Conservation (phyloP, 2,888 invertebrate genomes). For the Ligdia adustata region DNA sequence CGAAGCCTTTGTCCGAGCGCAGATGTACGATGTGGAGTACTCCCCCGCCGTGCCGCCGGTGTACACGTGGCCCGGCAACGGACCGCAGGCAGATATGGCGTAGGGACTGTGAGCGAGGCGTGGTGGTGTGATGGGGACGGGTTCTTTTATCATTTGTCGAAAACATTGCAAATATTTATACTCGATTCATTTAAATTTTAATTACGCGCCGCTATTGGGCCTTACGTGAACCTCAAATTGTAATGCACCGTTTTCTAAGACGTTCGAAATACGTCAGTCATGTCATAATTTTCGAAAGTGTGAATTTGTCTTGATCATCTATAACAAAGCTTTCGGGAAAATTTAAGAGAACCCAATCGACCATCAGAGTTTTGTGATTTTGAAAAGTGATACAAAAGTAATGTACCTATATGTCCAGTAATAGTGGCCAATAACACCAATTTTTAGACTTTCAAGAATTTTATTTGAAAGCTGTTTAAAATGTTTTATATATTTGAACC, state of each 20-base stretch:
- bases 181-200: no score
- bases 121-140: background rate
- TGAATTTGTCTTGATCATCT: no score
- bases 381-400: slow-evolving; percentile 14
- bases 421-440: slow-evolving; percentile 15
- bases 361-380: slow-evolving; percentile 13
- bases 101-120: slow-evolving; percentile 38
- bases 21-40: slow-evolving; percentile 91
- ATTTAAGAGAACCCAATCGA: background rate
- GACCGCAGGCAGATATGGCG: slow-evolving; percentile 54
- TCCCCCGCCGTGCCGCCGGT: slow-evolving; percentile 86
- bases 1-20: slow-evolving; percentile 89
- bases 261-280: no score
- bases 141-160: background rate
- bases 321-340: no score
- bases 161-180: background rate
- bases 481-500: slow-evolving; percentile 4
- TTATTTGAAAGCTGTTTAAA: background rate
- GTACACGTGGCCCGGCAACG: slow-evolving; percentile 74
- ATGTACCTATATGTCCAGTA: background rate
- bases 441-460: background rate
- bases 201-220: no score
- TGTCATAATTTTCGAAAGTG: no score
- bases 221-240: no score
- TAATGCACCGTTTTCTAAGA: no score